A percentile compares a stretch with the other conserved stretches of the same genome.
Evolutionary conservation across 64 coral and sea anemone genomes (phyloP).

Genomic region (Actinia tenebrosa): DNA sequence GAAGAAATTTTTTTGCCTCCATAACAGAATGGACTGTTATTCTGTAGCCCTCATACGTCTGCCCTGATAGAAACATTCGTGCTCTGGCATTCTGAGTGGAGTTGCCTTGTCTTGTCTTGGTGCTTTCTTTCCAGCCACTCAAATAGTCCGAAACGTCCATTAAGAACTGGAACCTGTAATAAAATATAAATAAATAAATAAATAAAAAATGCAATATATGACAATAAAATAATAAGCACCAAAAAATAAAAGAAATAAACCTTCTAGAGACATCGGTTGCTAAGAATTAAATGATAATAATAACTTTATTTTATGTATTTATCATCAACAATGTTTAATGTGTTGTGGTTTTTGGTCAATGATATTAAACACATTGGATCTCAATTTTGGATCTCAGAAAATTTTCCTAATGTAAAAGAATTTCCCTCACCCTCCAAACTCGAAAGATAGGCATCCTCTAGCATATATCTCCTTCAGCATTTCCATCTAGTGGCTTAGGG

Average conservation of each 20-base stretch:
- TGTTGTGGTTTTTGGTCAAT: slow-evolving; percentile 5
- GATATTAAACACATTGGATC: not conserved
- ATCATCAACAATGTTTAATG: not conserved
- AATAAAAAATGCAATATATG: not conserved
- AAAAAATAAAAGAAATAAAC: not conserved
- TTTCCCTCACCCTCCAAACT: no score
- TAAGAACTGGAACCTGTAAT: slow-evolving; percentile 7
- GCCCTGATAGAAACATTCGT: slow-evolving; percentile 16
- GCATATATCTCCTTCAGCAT: slow-evolving; percentile 32
- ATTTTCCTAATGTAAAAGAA: no score
- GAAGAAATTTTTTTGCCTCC: slow-evolving; percentile 20
- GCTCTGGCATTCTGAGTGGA: not conserved
- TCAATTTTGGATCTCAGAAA: no score
- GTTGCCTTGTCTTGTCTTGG: not conserved
- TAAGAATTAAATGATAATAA: slow-evolving; percentile 12
- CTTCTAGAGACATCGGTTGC: not conserved
- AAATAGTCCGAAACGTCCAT: not conserved
- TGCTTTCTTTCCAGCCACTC: not conserved
- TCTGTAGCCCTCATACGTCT: slow-evolving; percentile 19
- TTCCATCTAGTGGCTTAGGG: slow-evolving; percentile 14
- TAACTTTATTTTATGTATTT: slow-evolving; percentile 14
- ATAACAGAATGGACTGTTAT: slow-evolving; percentile 25
- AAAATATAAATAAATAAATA: slow-evolving; percentile 4
- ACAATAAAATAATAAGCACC: not conserved
- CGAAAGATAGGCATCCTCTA: no score